These are phyloP conservation scores for Bolborhynchus lineola DNA, from an alignment of 2,113 vertebrate genomes.

Conservation along the genomic window DNA sequence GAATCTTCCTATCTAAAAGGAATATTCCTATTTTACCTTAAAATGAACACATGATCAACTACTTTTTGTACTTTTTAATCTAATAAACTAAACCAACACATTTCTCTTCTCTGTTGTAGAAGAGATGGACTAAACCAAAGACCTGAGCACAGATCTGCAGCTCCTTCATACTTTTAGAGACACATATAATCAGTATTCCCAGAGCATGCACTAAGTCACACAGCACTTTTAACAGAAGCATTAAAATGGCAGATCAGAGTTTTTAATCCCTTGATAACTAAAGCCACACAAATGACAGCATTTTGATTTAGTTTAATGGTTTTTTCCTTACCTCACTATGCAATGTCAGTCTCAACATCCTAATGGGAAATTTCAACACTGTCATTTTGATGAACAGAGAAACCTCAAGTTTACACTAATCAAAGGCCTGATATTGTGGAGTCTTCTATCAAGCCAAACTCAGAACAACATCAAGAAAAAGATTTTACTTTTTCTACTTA, in stretches of 20 bases:
- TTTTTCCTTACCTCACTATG: slow-evolving; percentile 15
- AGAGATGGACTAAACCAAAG: neutral
- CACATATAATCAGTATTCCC: neutral
- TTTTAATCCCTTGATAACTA: slow-evolving; percentile 26
- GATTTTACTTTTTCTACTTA: neutral
- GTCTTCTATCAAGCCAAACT: neutral
- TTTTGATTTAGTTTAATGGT: slow-evolving; percentile 23
- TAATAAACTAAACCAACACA: neutral
- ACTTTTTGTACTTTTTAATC: neutral
- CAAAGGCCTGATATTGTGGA: neutral
- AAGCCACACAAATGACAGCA: slow-evolving; percentile 15
- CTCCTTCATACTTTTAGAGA: neutral
- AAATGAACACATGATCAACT: neutral
- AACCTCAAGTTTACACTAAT: slow-evolving; percentile 5
- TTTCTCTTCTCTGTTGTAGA: neutral
- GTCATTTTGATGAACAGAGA: slow-evolving; percentile 33
- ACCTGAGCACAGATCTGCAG: neutral
- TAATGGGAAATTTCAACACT: slow-evolving; percentile 38
- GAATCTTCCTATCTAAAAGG: neutral
- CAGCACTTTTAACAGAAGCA: neutral
- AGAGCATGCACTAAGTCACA: neutral
- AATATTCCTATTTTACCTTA: neutral
- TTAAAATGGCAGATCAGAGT: slow-evolving; percentile 12
- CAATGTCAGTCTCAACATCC: slow-evolving; percentile 28
- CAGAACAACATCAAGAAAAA: neutral